Evolutionary conservation across 2,797 vertebrate genomes (phyloP).

Genomic region (Phoxinus dragarum): DNA sequence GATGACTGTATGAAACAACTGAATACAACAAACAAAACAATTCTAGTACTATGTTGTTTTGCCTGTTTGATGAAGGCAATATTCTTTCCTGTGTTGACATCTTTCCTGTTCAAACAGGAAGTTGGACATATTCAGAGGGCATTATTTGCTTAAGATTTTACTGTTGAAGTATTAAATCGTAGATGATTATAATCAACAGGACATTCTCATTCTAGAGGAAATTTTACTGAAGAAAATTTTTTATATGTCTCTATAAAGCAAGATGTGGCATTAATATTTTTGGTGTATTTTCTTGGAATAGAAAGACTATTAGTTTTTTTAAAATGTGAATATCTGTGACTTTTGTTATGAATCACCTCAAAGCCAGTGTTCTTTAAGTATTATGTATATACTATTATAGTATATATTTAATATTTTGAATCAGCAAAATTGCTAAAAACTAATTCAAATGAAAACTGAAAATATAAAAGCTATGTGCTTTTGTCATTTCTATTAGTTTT

Average conservation of each 20-base stretch:
- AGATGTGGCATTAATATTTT: not conserved
- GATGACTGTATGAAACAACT: not conserved
- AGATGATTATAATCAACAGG: not conserved
- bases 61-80: not conserved
- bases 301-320: not conserved
- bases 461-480: not conserved
- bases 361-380: not conserved
- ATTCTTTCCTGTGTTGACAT: slow-evolving; percentile 3
- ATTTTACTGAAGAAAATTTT: not conserved
- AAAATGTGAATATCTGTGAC: not conserved
- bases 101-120: slow-evolving; percentile 30
- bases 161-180: not conserved
- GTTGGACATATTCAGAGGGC: not conserved
- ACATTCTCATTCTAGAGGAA: not conserved
- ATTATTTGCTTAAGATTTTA: not conserved
- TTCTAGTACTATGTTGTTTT: not conserved
- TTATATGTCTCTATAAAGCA: not conserved
- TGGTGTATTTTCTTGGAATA: not conserved
- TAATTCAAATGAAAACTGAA: too few species aligned
- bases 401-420: too few species aligned
- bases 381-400: not conserved
- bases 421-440: too few species aligned
- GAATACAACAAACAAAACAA: not conserved
- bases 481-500: not conserved
- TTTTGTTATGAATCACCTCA: not conserved